Evolutionary conservation across 2,888 invertebrate genomes (phyloP).

Genomic region (Amphimallon solstitiale): DNA sequence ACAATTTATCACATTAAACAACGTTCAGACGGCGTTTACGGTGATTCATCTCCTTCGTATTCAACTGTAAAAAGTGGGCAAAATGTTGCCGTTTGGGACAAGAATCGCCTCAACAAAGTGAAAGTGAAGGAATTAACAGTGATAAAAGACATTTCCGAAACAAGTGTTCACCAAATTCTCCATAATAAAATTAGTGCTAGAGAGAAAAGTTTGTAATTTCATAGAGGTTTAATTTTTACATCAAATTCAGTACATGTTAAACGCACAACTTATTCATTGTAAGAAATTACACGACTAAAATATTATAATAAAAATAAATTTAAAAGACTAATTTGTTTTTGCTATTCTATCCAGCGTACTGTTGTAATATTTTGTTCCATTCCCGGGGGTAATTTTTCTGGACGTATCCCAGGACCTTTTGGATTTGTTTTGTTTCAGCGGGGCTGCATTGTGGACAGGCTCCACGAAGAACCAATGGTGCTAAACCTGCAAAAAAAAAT

Average conservation of each 20-base stretch:
- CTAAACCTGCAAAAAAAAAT: slow-evolving; percentile 70
- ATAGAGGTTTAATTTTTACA: slow-evolving; percentile 9
- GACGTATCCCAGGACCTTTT: slow-evolving; percentile 78
- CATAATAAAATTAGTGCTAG: no score
- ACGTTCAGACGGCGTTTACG: no score
- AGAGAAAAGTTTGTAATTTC: slow-evolving; percentile 11
- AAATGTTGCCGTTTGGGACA: no score
- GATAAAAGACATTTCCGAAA: no score
- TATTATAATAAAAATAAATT: not conserved
- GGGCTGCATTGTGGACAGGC: slow-evolving; percentile 77
- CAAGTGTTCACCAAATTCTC: no score
- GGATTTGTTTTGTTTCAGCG: slow-evolving; percentile 77
- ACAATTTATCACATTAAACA: no score
- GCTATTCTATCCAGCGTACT: slow-evolving; percentile 68
- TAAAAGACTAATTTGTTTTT: not conserved
- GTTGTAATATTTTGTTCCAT: slow-evolving; percentile 78
- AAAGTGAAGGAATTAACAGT: no score
- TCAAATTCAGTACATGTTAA: slow-evolving; percentile 3
- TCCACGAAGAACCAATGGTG: slow-evolving; percentile 78
- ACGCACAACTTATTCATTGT: not conserved
- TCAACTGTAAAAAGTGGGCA: no score
- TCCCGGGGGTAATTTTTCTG: slow-evolving; percentile 81
- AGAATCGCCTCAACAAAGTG: no score
- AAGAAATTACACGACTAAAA: slow-evolving; percentile 6
- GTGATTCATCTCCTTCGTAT: no score